Base-by-base conservation (phyloP, 64 coral and sea anemone genomes). In the Dendrophyllia cribrosa region DNA sequence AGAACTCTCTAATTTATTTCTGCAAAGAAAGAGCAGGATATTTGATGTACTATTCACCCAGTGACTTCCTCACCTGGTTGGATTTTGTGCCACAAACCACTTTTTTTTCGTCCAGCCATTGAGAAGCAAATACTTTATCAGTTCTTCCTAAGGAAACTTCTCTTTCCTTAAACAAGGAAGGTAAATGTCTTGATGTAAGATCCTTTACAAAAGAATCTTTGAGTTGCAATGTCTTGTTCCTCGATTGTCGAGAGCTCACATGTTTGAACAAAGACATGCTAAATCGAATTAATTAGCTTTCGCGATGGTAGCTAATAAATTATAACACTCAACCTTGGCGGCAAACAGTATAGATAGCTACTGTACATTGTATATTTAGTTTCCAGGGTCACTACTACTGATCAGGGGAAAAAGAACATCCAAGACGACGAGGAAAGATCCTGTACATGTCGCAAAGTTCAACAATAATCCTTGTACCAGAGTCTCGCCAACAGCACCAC, bases 101-200 rank as follows among this genome's bases (percentile, higher is more conserved):
- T 69, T 89, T 87, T 51, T 26, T 77, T 7, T 87, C 82, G 78
- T 95, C 93, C 21, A 95, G 75, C 93, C 93, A 95, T 64, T 91
- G 79, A 7, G 93, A 95, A 9, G 93, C 93, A 73, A 95, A 95
- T 16, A 95, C 83, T 82, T 95, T 95, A 91, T 95, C 93, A 51
- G 75, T 87, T 26, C 60, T 79, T 55, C 89, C 93, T 63, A 95
- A 62, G 4, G 70, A 50, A 49, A 91, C 34, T 59, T 95, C 76
- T 34, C 70, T 84, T 65, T 74, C 34, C 51, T 87, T 70, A 46
- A 86, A 88, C 56, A 87, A 67, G 34, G 50, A 45, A 72, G 93
- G 93, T 58, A 95, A 23, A 24, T 73, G 84, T 86, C 87, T 84
- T 12, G 73, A 64, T 25, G 14, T 87, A 2, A 92, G 44, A 58